These are phyloP conservation scores for Cephus cinctus DNA, from an alignment of 1,140 invertebrate species.

Conservation along the genomic window DNA sequence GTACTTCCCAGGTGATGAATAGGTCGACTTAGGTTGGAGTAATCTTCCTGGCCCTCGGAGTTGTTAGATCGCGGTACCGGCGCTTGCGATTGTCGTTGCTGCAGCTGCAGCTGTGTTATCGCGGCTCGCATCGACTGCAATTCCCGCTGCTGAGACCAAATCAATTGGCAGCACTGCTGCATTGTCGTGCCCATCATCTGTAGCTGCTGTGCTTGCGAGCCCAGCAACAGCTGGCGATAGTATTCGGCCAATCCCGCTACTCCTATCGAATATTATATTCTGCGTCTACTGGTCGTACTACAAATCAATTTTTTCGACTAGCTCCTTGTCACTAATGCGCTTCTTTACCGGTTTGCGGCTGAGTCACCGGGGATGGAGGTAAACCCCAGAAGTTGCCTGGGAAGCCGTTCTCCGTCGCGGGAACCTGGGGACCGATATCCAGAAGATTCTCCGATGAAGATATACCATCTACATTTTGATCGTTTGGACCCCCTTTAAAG, in stretches of 20 bases:
- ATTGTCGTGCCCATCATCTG: conserved; percentile 63
- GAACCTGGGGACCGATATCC: conserved; percentile 36
- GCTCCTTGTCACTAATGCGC: too few relatives aligned
- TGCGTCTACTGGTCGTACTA: too few relatives aligned
- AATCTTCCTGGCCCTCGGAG: conserved; percentile 32
- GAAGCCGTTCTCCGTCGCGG: conserved; percentile 35
- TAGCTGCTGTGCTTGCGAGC: conserved; percentile 60
- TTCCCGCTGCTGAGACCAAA: conserved; percentile 64
- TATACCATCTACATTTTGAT: conserved; percentile 35
- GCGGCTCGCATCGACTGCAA: conserved; percentile 54
- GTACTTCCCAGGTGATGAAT: conserved; percentile 33
- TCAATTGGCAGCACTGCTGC: conserved; percentile 63
- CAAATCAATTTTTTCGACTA: too few relatives aligned
- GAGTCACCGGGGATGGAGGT: conserved; percentile 29
- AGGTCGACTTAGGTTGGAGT: conserved; percentile 36
- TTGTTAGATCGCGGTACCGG: conserved; percentile 17
- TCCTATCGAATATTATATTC: too few relatives aligned
- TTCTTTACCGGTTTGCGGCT: conserved; percentile 35
- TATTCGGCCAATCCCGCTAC: conserved; percentile 35
- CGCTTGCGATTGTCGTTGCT: conserved; percentile 33
- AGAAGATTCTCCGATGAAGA: conserved; percentile 40
- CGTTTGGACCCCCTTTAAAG: conserved; percentile 27
- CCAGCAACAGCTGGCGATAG: conserved; percentile 51
- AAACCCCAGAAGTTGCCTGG: conserved; percentile 35
- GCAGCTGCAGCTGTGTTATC: conserved; percentile 42